These are phyloP conservation scores for Sebastes iracundus DNA, from an alignment of 2,797 vertebrate species.

Conservation along the genomic window DNA sequence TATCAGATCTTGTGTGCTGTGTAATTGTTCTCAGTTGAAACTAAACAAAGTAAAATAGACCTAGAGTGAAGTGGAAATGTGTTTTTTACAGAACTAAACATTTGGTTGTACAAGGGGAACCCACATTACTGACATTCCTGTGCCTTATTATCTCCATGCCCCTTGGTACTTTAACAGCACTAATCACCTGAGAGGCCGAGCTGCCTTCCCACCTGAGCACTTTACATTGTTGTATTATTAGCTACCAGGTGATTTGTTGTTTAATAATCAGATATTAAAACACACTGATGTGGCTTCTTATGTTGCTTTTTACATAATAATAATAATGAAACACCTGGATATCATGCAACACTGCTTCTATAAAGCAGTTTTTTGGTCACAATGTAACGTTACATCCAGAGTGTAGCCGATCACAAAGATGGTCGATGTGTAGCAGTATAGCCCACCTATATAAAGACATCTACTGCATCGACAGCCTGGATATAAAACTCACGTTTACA, in stretches of 20 bases:
- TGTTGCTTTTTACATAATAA: background rate
- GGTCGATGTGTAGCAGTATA: conserved; percentile 33
- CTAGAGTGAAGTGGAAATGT: background rate
- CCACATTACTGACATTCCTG: conserved; percentile 72
- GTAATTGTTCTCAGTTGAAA: background rate
- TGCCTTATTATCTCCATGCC: conserved; percentile 66
- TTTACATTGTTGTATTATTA: background rate
- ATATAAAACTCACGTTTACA: background rate
- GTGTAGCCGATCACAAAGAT: conserved; percentile 53
- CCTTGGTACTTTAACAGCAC: conserved; percentile 66
- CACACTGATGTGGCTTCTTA: background rate
- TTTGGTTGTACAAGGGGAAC: conserved; percentile 12
- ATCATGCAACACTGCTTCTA: background rate
- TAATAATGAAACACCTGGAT: background rate
- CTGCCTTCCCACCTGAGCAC: conserved; percentile 60
- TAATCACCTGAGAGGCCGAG: conserved; percentile 60
- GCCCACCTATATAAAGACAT: conserved; percentile 14
- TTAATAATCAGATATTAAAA: background rate
- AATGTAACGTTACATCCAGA: conserved; percentile 54
- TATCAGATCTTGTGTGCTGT: background rate
- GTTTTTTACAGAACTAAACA: conserved; percentile 15
- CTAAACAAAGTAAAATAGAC: background rate
- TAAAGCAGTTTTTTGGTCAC: conserved; percentile 36
- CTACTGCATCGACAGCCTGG: background rate
- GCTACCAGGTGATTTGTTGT: background rate